phyloP scores from a whole-genome alignment of 64 coral and sea anemone species.

The Platygyra sinensis region DNA sequence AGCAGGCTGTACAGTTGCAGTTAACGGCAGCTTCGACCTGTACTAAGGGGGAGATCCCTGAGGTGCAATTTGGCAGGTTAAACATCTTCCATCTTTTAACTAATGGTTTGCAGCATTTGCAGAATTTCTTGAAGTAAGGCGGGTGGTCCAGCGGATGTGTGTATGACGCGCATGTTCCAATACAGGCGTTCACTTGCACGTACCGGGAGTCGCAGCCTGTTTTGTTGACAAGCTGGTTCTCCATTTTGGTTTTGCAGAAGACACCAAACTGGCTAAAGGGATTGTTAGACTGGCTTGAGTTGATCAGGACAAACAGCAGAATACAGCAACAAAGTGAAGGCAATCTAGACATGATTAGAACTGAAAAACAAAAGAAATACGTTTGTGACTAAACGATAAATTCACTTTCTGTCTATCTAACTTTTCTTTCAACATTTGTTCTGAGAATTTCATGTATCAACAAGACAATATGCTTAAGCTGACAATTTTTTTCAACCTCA shows the following conservation, averaged over 20 bases:
- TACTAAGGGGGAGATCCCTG: conserved; percentile 30
- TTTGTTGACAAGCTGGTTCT: background rate
- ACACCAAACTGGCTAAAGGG: conserved; percentile 65
- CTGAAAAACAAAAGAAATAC: background rate
- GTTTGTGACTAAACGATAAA: too few species aligned
- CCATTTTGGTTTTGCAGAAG: conserved; percentile 64
- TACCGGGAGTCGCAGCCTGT: conserved; percentile 51
- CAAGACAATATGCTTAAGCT: too few species aligned
- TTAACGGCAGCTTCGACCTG: conserved; percentile 43
- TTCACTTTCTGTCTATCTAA: too few species aligned
- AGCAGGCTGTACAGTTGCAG: conserved; percentile 36
- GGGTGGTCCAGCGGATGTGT: conserved; percentile 27
- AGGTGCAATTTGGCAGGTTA: conserved; percentile 33
- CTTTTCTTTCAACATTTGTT: too few species aligned
- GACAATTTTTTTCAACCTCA: too few species aligned
- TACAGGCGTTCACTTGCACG: conserved; percentile 48
- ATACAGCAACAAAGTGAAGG: background rate
- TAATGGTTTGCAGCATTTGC: conserved; percentile 66
- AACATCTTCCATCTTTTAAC: conserved; percentile 22
- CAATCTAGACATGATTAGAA: background rate
- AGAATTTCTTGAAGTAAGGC: conserved; percentile 50
- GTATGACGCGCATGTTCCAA: conserved; percentile 69
- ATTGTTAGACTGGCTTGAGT: conserved; percentile 23
- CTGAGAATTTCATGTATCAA: too few species aligned
- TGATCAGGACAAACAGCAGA: background rate